These are phyloP conservation scores for Drosophila auraria DNA, from an alignment of 1,140 invertebrate genomes.

Conservation along the genomic window DNA sequence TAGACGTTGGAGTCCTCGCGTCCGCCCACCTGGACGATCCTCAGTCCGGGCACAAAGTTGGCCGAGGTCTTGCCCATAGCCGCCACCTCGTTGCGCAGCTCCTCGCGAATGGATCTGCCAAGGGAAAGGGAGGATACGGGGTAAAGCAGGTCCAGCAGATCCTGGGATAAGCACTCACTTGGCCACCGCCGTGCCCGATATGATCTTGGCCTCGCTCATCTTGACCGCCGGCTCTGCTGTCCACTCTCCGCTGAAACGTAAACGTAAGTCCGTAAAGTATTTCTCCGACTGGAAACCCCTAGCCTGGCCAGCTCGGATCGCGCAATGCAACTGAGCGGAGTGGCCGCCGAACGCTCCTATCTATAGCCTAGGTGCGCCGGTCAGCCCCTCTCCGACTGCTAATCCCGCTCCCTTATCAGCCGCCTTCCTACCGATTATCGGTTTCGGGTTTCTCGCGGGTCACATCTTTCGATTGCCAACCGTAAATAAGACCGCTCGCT, in stretches of 20 bases:
- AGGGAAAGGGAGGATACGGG: neutral
- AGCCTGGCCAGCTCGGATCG: constrained; percentile 55
- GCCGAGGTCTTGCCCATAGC: constrained; percentile 87
- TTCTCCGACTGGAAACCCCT: constrained; percentile 15
- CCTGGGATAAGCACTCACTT: constrained; percentile 75
- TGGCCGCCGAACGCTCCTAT: constrained; percentile 40
- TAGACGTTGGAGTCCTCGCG: constrained; percentile 99
- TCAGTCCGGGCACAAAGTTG: constrained; percentile 90
- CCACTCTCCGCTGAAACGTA: constrained; percentile 30
- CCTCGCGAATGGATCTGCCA: constrained; percentile 90
- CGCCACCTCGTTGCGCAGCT: constrained; percentile 89
- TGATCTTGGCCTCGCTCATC: constrained; percentile 86
- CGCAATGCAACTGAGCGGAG: constrained; percentile 68
- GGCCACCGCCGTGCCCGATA: constrained; percentile 88
- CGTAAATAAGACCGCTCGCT: constrained; percentile 36
- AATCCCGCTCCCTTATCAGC: constrained; percentile 64
- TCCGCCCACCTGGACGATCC: constrained; percentile 96
- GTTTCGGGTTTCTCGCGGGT: constrained; percentile 68
- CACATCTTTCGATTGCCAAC: constrained; percentile 53
- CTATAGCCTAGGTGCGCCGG: constrained; percentile 55
- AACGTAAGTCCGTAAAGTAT: constrained; percentile 50
- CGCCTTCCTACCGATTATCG: constrained; percentile 49
- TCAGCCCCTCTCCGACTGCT: constrained; percentile 21
- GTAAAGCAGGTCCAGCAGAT: neutral
- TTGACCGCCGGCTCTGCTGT: constrained; percentile 31